These are phyloP conservation scores for Spatula clypeata DNA, from an alignment of 2,797 vertebrate genomes.

Conservation along the genomic window DNA sequence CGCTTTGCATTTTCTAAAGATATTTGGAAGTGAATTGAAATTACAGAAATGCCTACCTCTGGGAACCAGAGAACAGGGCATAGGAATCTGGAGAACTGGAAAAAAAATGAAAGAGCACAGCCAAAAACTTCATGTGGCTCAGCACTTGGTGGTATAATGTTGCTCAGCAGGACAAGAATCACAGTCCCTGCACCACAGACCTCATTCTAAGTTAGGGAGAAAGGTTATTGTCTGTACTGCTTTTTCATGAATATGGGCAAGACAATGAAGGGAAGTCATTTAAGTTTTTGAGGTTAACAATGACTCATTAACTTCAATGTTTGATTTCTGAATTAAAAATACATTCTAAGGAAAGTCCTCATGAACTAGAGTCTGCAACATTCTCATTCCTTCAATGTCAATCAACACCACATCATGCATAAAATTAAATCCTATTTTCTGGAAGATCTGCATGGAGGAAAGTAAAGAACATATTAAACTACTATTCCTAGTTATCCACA, in stretches of 20 bases:
- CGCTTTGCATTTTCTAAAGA: constrained; percentile 81
- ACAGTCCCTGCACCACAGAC: background rate
- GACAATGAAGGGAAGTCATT: constrained; percentile 13
- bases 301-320: constrained; percentile 18
- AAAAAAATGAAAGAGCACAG: constrained; percentile 14
- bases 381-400: background rate
- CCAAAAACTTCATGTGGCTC: constrained; percentile 67
- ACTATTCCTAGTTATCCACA: background rate
- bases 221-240: constrained; percentile 5
- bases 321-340: constrained; percentile 26
- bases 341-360: background rate
- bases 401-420: background rate
- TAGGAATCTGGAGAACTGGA: constrained; percentile 67
- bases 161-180: constrained; percentile 66
- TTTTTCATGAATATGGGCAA: constrained; percentile 17
- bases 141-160: constrained; percentile 29
- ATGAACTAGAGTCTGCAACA: background rate
- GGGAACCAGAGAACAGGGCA: constrained; percentile 80
- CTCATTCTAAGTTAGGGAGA: background rate
- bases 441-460: background rate
- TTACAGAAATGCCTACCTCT: constrained; percentile 87
- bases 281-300: constrained; percentile 12
- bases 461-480: background rate
- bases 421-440: background rate
- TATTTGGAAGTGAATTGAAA: constrained; percentile 83